phyloP scores from a whole-genome alignment of 2,888 invertebrate genomes.

The Troilus luridus region DNA sequence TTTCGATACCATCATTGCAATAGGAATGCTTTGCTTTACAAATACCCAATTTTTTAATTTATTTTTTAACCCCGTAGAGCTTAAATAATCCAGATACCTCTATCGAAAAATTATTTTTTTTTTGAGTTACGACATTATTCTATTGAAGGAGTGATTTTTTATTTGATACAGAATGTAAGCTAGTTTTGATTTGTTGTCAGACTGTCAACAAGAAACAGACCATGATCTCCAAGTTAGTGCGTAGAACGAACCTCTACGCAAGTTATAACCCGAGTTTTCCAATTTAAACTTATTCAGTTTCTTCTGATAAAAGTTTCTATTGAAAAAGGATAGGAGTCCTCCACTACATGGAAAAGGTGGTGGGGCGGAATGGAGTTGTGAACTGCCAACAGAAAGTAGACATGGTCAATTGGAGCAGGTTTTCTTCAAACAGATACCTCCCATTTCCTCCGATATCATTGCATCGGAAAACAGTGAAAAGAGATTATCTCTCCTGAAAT shows the following conservation, averaged over 20 bases:
- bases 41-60: too few species aligned
- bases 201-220: neutral
- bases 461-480: neutral
- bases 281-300: slow-evolving; percentile 36
- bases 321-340: neutral
- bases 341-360: neutral
- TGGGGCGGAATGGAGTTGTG: neutral
- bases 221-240: neutral
- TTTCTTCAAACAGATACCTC: neutral
- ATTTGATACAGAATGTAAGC: too few species aligned
- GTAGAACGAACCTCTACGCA: neutral
- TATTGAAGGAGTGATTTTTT: too few species aligned
- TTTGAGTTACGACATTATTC: too few species aligned
- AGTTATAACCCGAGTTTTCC: slow-evolving; percentile 18
- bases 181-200: neutral
- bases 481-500: too few species aligned
- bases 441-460: neutral
- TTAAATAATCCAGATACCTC: too few species aligned
- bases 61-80: too few species aligned
- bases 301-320: slow-evolving; percentile 21
- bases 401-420: neutral
- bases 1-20: too few species aligned
- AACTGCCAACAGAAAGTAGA: neutral
- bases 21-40: too few species aligned
- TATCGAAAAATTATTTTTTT: too few species aligned